Base-by-base conservation (phyloP, 2,888 invertebrate species). In the Proisotoma minuta region DNA sequence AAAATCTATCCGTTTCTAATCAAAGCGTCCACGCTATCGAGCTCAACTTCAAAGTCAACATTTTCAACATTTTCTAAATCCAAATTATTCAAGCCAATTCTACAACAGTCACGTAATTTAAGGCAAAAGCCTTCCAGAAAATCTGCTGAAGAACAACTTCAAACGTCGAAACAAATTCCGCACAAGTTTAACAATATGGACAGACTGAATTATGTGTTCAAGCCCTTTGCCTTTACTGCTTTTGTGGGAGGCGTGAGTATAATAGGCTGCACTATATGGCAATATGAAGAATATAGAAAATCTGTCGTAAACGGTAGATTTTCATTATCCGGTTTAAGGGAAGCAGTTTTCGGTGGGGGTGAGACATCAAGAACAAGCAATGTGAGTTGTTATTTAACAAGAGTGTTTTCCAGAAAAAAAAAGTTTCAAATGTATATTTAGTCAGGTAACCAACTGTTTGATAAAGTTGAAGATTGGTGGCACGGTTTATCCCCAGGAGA, bases 181-280 rank as follows among this genome's bases (percentile, higher is more conserved):
- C 29, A 27, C 3, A 20, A 50, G 15, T 51, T 65, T 29, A 39
- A 53, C 28, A 57, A 59, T 39, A 64, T 62, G 67, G 69, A 69
- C 59, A 52, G 58, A 22, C 58, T 56, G 28, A 62, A 68, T 57
- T 52, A 61, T 18, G 57, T 72, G 15, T 56, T 68, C 22, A 71
- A 66, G 26, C 73, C 73, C n/a, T 39, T 69, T 4, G 59, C 66
- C 26, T 73, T 73, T 48, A 72, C 73, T 47, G 69, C 66, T 28
- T 54, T 68, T 51, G 73, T 73, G 61, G 63, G 69, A 57, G 27
- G 1, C 8, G 34, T 18, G 20, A 86, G 87, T 76, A 83, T 91
- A 75, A 81, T 84, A 26, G 87, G 87, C 20, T 88, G 89, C 72
- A 84, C 89, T 20, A 86, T 95, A 69, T 89, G 90, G 88, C 90